These are phyloP conservation scores for Dasysyrphus albostriatus DNA, from an alignment of 2,888 invertebrate species.

Conservation along the genomic window DNA sequence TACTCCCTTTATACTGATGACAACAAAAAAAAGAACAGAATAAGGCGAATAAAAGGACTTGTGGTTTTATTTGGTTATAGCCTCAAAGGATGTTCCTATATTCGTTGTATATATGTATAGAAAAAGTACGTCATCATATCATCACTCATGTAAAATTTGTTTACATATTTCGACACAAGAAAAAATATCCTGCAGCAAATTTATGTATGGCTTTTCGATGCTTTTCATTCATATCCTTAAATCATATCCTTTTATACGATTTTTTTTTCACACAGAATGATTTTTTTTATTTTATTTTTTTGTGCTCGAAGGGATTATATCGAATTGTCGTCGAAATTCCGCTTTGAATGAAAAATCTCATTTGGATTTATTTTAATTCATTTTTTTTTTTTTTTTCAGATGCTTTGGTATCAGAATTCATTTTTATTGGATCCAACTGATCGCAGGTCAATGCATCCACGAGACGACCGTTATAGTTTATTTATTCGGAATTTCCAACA, in stretches of 20 bases:
- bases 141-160: conserved; percentile 13
- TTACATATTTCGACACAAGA: conserved; percentile 30
- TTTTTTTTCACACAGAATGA: conserved; percentile 12
- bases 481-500: conserved; percentile 86
- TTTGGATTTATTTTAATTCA: background rate
- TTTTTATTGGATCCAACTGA: conserved; percentile 87
- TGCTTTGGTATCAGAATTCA: conserved; percentile 88
- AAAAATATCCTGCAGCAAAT: conserved; percentile 42
- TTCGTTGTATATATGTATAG: conserved; percentile 8
- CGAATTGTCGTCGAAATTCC: conserved; percentile 25
- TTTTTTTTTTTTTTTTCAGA: conserved; percentile 82
- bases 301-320: conserved; percentile 18
- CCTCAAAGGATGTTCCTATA: conserved; percentile 58
- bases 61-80: conserved; percentile 25
- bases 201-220: conserved; percentile 57
- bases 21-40: conserved; percentile 29
- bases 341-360: conserved; percentile 41
- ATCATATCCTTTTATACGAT: background rate
- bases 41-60: conserved; percentile 30
- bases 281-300: conserved; percentile 19
- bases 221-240: conserved; percentile 19
- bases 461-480: conserved; percentile 86
- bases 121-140: conserved; percentile 27
- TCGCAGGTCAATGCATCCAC: conserved; percentile 86
- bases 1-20: background rate